These are phyloP conservation scores for Morpho achilles DNA, from an alignment of 2,888 invertebrate species.

Conservation along the genomic window DNA sequence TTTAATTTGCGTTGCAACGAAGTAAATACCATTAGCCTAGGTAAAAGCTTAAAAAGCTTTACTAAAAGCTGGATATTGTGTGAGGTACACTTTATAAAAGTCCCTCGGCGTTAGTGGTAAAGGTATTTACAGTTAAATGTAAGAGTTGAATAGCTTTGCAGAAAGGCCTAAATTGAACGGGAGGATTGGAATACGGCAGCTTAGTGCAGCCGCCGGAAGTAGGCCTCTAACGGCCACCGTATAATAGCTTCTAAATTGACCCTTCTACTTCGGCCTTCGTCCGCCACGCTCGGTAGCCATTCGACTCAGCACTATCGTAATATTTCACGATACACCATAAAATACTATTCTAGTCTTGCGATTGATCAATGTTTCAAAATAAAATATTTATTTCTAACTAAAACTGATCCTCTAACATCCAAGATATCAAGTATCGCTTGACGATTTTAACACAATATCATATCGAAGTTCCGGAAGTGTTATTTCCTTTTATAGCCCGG, in stretches of 20 bases:
- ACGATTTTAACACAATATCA: constrained; percentile 51
- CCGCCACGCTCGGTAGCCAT: constrained; percentile 34
- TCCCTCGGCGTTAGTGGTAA: constrained; percentile 36
- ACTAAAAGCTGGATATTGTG: constrained; percentile 13
- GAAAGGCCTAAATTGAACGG: constrained; percentile 71
- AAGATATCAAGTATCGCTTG: constrained; percentile 2
- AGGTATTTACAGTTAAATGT: constrained; percentile 40
- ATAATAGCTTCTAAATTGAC: constrained; percentile 76
- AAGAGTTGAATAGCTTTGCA: constrained; percentile 55
- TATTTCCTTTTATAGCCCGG: constrained; percentile 69
- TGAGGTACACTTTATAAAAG: constrained; percentile 25
- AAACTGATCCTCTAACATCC: background rate
- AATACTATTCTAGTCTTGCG: constrained; percentile 6
- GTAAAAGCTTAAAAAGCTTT: constrained; percentile 11
- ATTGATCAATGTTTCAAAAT: background rate
- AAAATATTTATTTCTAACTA: background rate
- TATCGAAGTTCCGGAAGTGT: constrained; percentile 66
- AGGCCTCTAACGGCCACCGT: constrained; percentile 73
- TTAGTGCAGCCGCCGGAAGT: constrained; percentile 77
- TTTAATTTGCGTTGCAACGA: constrained; percentile 6
- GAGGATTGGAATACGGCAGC: constrained; percentile 68
- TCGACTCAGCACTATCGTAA: constrained; percentile 44
- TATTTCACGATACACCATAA: constrained; percentile 28
- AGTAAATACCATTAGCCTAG: constrained; percentile 16
- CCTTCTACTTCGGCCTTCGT: constrained; percentile 44